These are phyloP conservation scores for Diplosoma virens DNA, from an alignment of 23 tunicate species.

Conservation along the genomic window DNA sequence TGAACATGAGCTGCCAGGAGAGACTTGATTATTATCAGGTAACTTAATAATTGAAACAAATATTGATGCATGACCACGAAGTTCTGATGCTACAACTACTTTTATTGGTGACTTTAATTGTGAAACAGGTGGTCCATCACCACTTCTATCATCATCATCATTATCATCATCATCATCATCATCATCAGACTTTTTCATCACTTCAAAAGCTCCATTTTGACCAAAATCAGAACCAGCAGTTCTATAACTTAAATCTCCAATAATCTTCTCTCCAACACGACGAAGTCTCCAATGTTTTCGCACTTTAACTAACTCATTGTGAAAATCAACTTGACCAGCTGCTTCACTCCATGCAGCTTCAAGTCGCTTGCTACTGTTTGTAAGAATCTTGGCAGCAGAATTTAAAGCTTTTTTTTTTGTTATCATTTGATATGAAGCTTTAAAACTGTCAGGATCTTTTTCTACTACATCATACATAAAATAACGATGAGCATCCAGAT, in stretches of 20 bases:
- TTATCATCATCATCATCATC: slow-evolving; percentile 33
- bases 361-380: slow-evolving; percentile 59
- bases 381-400: slow-evolving; percentile 67
- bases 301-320: slow-evolving; percentile 60
- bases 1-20: neutral
- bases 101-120: slow-evolving; percentile 20
- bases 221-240: slow-evolving; percentile 79
- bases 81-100: slow-evolving; percentile 38
- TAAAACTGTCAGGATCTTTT: slow-evolving; percentile 48
- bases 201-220: slow-evolving; percentile 84
- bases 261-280: slow-evolving; percentile 68
- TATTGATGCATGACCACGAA: slow-evolving; percentile 36
- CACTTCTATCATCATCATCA: slow-evolving; percentile 1
- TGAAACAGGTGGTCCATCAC: neutral
- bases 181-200: slow-evolving; percentile 65
- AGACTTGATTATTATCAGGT: neutral
- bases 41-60: slow-evolving; percentile 23
- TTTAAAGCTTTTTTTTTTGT: slow-evolving; percentile 68
- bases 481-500: slow-evolving; percentile 52
- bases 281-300: slow-evolving; percentile 81
- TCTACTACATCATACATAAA: slow-evolving; percentile 66
- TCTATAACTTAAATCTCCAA: slow-evolving; percentile 79
- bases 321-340: slow-evolving; percentile 35
- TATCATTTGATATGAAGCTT: slow-evolving; percentile 43
- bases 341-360: slow-evolving; percentile 34